These are phyloP conservation scores for Corvus cornix DNA, from an alignment of 2,113 vertebrate species.

Conservation along the genomic window DNA sequence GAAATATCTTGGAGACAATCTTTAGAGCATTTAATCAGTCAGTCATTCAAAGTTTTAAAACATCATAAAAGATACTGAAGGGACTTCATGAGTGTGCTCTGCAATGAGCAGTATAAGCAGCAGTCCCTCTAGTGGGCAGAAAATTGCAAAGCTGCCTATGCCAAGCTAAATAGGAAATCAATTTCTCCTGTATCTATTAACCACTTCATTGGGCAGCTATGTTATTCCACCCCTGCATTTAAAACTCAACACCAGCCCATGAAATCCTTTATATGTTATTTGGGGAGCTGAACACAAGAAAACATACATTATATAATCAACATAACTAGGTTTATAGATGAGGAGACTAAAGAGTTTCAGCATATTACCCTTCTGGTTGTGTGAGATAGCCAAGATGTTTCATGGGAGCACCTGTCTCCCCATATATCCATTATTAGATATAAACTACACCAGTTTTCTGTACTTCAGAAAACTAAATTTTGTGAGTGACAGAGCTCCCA, in stretches of 20 bases:
- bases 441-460: not conserved
- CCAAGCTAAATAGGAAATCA: not conserved
- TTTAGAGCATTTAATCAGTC: not conserved
- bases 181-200: not conserved
- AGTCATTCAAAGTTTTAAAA: not conserved
- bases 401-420: not conserved
- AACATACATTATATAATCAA: not conserved
- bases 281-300: not conserved
- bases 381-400: not conserved
- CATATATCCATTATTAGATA: not conserved
- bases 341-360: not conserved
- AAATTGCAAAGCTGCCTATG: not conserved
- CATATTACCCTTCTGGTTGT: not conserved
- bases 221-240: not conserved
- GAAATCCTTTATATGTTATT: not conserved
- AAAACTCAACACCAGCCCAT: not conserved
- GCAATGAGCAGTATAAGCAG: not conserved
- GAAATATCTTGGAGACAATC: not conserved
- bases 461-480: not conserved
- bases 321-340: accelerated
- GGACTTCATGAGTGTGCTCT: not conserved
- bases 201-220: not conserved
- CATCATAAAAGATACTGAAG: not conserved
- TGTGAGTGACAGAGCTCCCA: not conserved
- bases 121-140: slow-evolving; percentile 56